Percentiles rank a stretch among this genome's conserved stretches.
Conservation (phyloP, 2,113 vertebrate species). For the Struthio camelus region DNA sequence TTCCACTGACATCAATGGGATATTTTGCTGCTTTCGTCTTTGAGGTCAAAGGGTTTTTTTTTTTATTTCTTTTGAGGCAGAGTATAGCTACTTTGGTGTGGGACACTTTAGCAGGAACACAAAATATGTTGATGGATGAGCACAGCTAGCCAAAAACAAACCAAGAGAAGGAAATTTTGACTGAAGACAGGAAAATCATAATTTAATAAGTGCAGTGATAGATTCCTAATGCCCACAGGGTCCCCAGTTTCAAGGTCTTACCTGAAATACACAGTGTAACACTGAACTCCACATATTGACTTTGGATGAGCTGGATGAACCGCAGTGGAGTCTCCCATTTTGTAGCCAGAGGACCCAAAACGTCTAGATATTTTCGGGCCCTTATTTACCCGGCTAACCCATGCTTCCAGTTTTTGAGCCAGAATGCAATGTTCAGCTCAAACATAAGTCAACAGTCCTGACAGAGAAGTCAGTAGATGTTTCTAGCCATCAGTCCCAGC, state of each 20-base stretch:
- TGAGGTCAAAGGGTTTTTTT: background rate
- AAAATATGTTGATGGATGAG: background rate
- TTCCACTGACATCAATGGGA: background rate
- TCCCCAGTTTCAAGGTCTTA: background rate
- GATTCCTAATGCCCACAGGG: background rate
- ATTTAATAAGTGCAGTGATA: background rate
- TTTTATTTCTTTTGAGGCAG: background rate
- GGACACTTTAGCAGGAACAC: background rate
- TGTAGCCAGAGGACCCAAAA: background rate
- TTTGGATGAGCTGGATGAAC: background rate
- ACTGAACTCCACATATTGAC: background rate
- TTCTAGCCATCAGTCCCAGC: background rate
- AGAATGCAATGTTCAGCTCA: background rate
- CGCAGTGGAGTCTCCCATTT: background rate
- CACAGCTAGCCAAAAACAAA: background rate
- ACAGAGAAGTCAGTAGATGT: background rate
- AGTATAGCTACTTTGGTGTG: background rate
- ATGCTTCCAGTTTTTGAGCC: constrained; percentile 3
- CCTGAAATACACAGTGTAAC: background rate
- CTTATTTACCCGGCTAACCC: background rate
- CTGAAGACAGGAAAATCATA: background rate
- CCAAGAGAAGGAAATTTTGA: background rate
- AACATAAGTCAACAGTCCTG: background rate
- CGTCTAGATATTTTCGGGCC: background rate
- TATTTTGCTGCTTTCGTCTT: background rate